Percentiles rank a stretch among this genome's conserved stretches.
These are phyloP conservation scores for Mythimna loreyi DNA, from an alignment of 2,888 invertebrate genomes.

Conservation along the genomic window DNA sequence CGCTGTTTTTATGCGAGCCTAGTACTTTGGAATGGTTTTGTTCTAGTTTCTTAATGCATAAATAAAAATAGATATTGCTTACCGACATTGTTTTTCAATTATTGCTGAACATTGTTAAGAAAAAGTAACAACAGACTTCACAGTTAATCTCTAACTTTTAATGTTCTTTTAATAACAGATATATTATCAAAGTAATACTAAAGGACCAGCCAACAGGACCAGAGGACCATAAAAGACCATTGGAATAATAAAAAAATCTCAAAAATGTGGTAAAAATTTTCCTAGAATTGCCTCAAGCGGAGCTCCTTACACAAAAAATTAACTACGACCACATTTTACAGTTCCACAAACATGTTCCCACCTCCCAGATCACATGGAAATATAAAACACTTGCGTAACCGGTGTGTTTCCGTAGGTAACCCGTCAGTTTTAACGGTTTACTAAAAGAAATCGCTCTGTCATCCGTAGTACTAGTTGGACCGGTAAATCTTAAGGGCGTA, in stretches of 20 bases:
- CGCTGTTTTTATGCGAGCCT: constrained; percentile 71
- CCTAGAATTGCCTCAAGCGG: constrained; percentile 7
- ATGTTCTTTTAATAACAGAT: too few species aligned
- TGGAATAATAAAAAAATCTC: neutral
- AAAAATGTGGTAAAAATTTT: neutral
- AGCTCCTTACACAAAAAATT: constrained; percentile 18
- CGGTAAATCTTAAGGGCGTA: constrained; percentile 55
- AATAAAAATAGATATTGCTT: neutral
- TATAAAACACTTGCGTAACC: constrained; percentile 57
- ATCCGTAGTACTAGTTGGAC: constrained; percentile 56
- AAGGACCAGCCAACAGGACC: neutral
- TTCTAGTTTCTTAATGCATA: constrained; percentile 56
- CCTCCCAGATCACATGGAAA: constrained; percentile 56
- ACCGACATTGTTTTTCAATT: neutral
- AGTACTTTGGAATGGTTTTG: constrained; percentile 66
- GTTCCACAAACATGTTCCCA: constrained; percentile 60
- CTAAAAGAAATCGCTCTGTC: constrained; percentile 62
- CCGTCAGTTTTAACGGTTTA: constrained; percentile 64
- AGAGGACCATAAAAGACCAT: neutral
- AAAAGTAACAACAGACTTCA: too few species aligned
- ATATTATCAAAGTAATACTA: neutral
- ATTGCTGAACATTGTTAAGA: neutral
- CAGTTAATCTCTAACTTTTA: too few species aligned
- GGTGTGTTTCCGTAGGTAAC: constrained; percentile 62
- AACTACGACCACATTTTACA: constrained; percentile 35